Percentiles rank a stretch among this genome's conserved stretches.
These are phyloP conservation scores for Clostera curtula DNA, from an alignment of 2,888 invertebrate genomes.

Conservation along the genomic window DNA sequence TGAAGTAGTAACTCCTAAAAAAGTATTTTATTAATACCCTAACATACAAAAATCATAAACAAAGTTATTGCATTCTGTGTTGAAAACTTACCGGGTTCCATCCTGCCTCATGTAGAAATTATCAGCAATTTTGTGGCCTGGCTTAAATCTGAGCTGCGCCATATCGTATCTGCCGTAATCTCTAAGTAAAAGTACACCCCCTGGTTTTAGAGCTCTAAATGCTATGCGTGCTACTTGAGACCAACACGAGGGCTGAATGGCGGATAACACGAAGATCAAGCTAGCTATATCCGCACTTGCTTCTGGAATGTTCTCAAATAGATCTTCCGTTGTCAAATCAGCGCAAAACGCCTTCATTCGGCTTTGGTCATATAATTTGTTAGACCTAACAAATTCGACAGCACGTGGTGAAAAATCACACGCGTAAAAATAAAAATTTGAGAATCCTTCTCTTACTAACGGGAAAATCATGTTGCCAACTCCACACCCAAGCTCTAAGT, in stretches of 20 bases:
- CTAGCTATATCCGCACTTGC: conserved; percentile 85
- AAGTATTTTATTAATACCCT: neutral
- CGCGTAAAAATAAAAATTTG: conserved; percentile 82
- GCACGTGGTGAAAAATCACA: conserved; percentile 96
- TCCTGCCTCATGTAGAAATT: conserved; percentile 97
- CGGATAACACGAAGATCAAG: conserved; percentile 95
- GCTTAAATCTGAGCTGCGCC: conserved; percentile 95
- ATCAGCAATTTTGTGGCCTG: conserved; percentile 93
- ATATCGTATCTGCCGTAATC: conserved; percentile 98
- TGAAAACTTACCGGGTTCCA: conserved; percentile 83
- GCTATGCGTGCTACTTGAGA: conserved; percentile 77
- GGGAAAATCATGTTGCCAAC: conserved; percentile 98
- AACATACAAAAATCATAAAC: neutral
- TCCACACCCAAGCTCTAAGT: conserved; percentile 94
- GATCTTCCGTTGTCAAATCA: conserved; percentile 84
- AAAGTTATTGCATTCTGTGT: neutral
- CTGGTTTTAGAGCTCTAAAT: conserved; percentile 78
- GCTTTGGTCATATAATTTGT: conserved; percentile 77
- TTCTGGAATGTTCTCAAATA: conserved; percentile 71
- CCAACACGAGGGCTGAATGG: conserved; percentile 93
- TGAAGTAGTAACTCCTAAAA: conserved; percentile 86
- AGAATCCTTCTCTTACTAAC: conserved; percentile 83
- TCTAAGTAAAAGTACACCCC: conserved; percentile 88
- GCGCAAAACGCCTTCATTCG: conserved; percentile 86
- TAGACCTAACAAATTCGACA: conserved; percentile 85